Evolutionary conservation across 2,888 invertebrate genomes (phyloP).

Genomic region (Acrobasis suavella): DNA sequence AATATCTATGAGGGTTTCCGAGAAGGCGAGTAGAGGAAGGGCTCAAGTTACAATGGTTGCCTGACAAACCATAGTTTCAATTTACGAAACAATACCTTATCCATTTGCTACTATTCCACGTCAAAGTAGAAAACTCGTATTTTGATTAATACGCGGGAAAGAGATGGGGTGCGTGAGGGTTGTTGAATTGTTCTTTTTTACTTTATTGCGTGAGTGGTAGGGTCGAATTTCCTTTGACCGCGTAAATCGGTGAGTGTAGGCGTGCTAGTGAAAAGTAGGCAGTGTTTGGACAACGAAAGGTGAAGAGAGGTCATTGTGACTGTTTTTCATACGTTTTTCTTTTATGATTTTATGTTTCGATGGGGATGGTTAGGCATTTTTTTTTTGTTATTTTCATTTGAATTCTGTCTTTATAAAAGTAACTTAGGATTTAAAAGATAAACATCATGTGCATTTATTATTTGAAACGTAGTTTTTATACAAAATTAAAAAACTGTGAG

Average conservation of each 20-base stretch:
- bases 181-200: slow-evolving; percentile 41
- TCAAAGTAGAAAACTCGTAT: slow-evolving; percentile 80
- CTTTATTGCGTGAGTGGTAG: slow-evolving; percentile 50
- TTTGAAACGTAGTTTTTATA: too few species aligned
- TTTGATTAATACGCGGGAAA: slow-evolving; percentile 82
- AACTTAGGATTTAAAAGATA: too few species aligned
- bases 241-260: slow-evolving; percentile 69
- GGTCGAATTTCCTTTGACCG: slow-evolving; percentile 54
- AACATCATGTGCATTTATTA: too few species aligned
- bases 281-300: slow-evolving; percentile 66
- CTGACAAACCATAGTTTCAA: slow-evolving; percentile 76
- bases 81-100: slow-evolving; percentile 81
- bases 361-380: slow-evolving; percentile 30
- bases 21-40: slow-evolving; percentile 39
- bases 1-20: slow-evolving; percentile 29
- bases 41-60: slow-evolving; percentile 56
- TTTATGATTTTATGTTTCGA: slow-evolving; percentile 32
- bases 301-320: slow-evolving; percentile 67
- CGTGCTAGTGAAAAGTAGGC: slow-evolving; percentile 81
- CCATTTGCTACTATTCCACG: slow-evolving; percentile 80
- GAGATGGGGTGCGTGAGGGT: slow-evolving; percentile 69
- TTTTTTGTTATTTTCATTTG: slow-evolving; percentile 12
- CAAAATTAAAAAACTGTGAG: too few species aligned
- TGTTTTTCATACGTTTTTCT: slow-evolving; percentile 44
- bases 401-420: too few species aligned